Conservation (phyloP, 2,888 invertebrate species). For the Brenthis ino region DNA sequence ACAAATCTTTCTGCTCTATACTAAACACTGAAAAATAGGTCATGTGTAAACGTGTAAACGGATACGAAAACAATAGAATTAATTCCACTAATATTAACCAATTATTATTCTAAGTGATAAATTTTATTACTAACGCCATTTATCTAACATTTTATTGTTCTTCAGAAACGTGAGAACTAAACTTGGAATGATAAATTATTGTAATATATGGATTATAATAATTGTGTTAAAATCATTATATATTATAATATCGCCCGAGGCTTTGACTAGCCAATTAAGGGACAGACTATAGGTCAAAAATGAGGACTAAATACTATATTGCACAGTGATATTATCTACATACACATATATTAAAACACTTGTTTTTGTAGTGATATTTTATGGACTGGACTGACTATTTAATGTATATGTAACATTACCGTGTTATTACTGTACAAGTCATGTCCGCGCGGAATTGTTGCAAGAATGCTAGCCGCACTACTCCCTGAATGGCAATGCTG, state of each 20-base stretch:
- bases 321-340: background rate
- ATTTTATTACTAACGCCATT: conserved; percentile 19
- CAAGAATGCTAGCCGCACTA: too few relatives aligned
- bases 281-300: conserved; percentile 17
- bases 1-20: background rate
- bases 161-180: conserved; percentile 32
- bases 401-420: too few relatives aligned
- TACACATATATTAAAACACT: too few relatives aligned
- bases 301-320: background rate
- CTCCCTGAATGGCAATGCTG: too few relatives aligned
- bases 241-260: conserved; percentile 1
- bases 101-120: conserved; percentile 12
- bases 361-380: too few relatives aligned
- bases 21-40: background rate
- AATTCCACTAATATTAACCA: background rate
- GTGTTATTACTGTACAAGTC: too few relatives aligned
- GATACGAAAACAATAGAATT: conserved; percentile 8
- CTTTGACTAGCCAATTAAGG: conserved; percentile 16
- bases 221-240: conserved; percentile 10
- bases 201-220: conserved; percentile 22
- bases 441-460: too few relatives aligned
- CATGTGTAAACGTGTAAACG: background rate
- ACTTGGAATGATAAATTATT: conserved; percentile 12
- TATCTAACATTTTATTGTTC: conserved; percentile 29
- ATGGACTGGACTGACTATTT: too few relatives aligned